A percentile compares a stretch with the other conserved stretches of the same genome.
Evolutionary conservation across 2,797 vertebrate species (phyloP).

Genomic region (Etheostoma perlongum): DNA sequence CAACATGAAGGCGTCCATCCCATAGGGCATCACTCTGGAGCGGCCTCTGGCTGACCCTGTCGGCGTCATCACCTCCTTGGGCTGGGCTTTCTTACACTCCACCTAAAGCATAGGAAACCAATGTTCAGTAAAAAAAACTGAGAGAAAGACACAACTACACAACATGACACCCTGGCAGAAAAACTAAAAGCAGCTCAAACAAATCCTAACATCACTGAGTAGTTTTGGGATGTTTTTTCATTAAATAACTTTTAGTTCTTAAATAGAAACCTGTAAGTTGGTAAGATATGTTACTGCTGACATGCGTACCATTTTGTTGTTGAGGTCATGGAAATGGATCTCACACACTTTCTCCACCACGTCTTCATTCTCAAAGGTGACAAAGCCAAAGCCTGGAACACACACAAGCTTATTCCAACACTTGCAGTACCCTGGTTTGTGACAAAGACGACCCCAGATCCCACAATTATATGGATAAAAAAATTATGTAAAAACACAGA

Average conservation of each 20-base stretch:
- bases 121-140: not conserved
- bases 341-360: constrained; percentile 99
- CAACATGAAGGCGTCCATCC: constrained; percentile 99
- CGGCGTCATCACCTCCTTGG: constrained; percentile 99
- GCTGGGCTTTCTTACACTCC: constrained; percentile 99
- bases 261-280: rapidly evolving
- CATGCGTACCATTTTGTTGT: constrained; percentile 95
- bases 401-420: constrained; percentile 28
- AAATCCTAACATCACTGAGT: not conserved
- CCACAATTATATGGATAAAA: not conserved
- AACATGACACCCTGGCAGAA: not conserved
- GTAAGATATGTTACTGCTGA: not conserved
- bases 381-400: constrained; percentile 94
- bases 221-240: not conserved
- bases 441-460: not conserved
- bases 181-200: not conserved
- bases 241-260: not conserved
- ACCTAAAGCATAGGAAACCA: constrained; percentile 82
- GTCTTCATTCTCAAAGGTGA: constrained; percentile 98
- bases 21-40: constrained; percentile 98
- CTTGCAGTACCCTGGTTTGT: not conserved
- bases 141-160: not conserved
- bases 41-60: constrained; percentile 95
- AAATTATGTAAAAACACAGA: not conserved
- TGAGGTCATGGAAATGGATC: constrained; percentile 99